These are phyloP conservation scores for Platichthys flesus DNA, from an alignment of 2,113 vertebrate species.

Conservation along the genomic window DNA sequence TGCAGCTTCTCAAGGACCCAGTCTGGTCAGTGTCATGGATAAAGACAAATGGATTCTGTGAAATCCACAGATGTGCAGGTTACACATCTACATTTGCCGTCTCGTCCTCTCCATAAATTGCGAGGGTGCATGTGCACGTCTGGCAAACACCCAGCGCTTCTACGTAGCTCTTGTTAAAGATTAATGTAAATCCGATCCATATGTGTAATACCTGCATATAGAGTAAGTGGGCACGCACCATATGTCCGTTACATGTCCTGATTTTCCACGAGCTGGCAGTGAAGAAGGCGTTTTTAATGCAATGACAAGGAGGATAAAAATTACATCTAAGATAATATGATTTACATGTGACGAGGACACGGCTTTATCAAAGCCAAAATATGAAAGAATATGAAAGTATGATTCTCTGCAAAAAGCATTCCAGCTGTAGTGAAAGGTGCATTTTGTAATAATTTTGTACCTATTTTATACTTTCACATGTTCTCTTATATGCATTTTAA, in stretches of 20 bases:
- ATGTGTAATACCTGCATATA: constrained; percentile 63
- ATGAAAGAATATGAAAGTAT: not conserved
- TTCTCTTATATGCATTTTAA: constrained; percentile 28
- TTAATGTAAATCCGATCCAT: constrained; percentile 63
- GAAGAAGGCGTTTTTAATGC: constrained; percentile 60
- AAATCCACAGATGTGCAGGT: not conserved
- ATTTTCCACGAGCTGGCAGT: constrained; percentile 69
- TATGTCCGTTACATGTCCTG: constrained; percentile 56
- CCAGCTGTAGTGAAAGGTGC: no score
- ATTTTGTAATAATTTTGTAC: no score
- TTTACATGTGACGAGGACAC: not conserved
- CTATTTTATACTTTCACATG: not conserved
- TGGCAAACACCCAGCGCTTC: constrained; percentile 36
- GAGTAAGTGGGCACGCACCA: constrained; percentile 53
- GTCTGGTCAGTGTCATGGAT: not conserved
- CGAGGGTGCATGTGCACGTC: not conserved
- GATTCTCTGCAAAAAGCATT: no score
- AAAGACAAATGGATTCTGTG: not conserved
- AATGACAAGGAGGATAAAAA: constrained; percentile 58
- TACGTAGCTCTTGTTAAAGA: constrained; percentile 28
- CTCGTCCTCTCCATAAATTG: constrained; percentile 15
- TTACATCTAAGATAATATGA: constrained; percentile 14
- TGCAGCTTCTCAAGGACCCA: not conserved
- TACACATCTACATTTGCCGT: not conserved
- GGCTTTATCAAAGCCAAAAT: not conserved